Base-by-base conservation (phyloP, 1,140 invertebrate species). In the Atopsyche davidsoni region DNA sequence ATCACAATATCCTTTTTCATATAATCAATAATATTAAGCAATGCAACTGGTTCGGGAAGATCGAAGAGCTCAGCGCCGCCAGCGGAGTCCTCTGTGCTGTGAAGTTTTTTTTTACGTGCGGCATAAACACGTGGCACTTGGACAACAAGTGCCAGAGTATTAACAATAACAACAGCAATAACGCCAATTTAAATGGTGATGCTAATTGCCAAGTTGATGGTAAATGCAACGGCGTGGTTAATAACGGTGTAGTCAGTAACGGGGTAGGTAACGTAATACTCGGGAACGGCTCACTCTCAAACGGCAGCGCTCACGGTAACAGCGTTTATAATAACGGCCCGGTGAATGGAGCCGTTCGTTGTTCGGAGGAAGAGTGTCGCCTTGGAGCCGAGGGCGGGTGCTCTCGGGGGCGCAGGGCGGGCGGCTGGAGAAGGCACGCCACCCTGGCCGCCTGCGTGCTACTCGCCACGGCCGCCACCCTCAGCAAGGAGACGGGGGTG, bases 401-500 rank as follows among this genome's bases (percentile, higher is more conserved):
- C 51, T 64, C 66, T 67, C 65, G 61, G n/a, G 69, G 68, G 68
- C 67, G 63, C 50, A 62, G 69, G 58, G 60, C 64, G 32, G 60
- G 64, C 67, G 68, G 70, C 60, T 62, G 70, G 43, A 43, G 73
- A 66, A 56, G 75, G 69, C 68, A 69, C 72, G 39, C 75, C 67
- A 64, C 75, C 72, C 60, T 82, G 75, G 78, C 63, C 65, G 60
- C 80, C 67, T 60, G 80, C 43, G 61, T 86, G 23, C 41, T 81
- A 21, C 73, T 83, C 50, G 79, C 84, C 1, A 63, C 75, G 3
- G 79, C 77, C 31, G 86, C 87, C 28, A 87, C 90, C 62, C 72
- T 93, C 34, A 87, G 85, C 69, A 94, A 94, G 69, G 94, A 97
- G 70, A 92, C 92, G 11, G 93, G 91, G 14, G 81, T 96, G 49